These are phyloP conservation scores for Eupeodes corollae DNA, from an alignment of 1,140 invertebrate genomes.

Conservation along the genomic window DNA sequence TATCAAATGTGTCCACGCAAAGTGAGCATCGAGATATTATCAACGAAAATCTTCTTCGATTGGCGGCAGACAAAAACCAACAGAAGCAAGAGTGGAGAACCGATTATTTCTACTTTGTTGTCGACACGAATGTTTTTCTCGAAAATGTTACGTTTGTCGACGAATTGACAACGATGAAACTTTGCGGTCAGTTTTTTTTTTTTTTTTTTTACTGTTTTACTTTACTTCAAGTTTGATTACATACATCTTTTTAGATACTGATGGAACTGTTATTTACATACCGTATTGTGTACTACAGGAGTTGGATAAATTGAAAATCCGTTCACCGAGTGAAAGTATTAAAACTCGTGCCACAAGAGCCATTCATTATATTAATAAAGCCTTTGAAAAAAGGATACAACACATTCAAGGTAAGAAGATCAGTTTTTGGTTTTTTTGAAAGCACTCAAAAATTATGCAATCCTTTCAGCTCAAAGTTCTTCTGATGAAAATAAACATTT, in stretches of 20 bases:
- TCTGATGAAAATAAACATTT: conserved; percentile 17
- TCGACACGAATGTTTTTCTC: conserved; percentile 23
- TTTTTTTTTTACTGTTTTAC: no score
- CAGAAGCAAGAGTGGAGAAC: conserved; percentile 1
- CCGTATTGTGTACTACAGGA: conserved; percentile 23
- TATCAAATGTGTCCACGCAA: background rate
- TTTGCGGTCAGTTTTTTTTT: conserved; percentile 9
- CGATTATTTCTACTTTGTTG: conserved; percentile 16
- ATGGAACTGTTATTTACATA: conserved; percentile 16
- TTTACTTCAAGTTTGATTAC: no score
- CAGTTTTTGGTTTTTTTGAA: no score
- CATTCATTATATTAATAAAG: conserved; percentile 25
- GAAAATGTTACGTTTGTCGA: conserved; percentile 15
- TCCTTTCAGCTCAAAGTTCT: conserved; percentile 23
- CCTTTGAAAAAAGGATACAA: conserved; percentile 18
- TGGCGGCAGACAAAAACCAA: conserved; percentile 2
- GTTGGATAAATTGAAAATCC: conserved; percentile 24
- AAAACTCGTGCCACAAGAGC: conserved; percentile 17
- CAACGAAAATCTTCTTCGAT: conserved; percentile 10
- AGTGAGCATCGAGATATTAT: conserved; percentile 6
- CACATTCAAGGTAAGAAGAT: conserved; percentile 20
- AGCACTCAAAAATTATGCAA: background rate
- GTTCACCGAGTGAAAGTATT: conserved; percentile 1
- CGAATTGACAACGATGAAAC: conserved; percentile 11
- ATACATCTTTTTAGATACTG: conserved; percentile 9